These are phyloP conservation scores for Sesia bembeciformis DNA, from an alignment of 2,888 invertebrate genomes.

Conservation along the genomic window DNA sequence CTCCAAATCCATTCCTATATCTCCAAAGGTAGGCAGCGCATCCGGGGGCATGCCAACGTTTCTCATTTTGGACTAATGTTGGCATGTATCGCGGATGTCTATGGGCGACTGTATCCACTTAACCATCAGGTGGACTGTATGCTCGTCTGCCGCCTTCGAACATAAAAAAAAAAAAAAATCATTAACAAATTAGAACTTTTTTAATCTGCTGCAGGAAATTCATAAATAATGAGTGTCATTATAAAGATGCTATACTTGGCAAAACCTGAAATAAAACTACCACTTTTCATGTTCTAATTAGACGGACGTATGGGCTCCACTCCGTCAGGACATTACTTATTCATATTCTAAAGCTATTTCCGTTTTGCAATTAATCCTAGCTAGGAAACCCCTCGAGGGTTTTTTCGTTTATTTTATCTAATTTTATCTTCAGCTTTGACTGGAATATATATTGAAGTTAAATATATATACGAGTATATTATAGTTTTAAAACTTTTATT, in stretches of 20 bases:
- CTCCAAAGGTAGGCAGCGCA: too few species aligned
- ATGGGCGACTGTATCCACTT: too few species aligned
- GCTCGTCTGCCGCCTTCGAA: too few species aligned
- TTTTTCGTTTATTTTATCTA: neutral
- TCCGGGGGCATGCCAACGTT: too few species aligned
- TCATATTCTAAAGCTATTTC: conserved; percentile 18
- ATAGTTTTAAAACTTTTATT: too few species aligned
- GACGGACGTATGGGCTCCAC: conserved; percentile 8
- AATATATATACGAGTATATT: neutral
- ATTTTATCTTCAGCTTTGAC: neutral
- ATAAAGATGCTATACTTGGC: neutral
- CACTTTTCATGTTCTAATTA: conserved; percentile 10
- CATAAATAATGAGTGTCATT: neutral
- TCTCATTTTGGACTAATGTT: too few species aligned
- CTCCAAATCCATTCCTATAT: too few species aligned
- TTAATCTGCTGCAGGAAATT: neutral
- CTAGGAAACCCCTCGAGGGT: neutral
- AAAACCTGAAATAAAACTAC: neutral
- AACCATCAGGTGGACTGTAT: too few species aligned
- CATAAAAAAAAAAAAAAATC: too few species aligned
- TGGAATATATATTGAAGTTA: neutral
- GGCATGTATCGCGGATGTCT: too few species aligned
- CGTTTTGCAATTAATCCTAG: conserved; percentile 11
- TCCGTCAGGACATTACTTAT: conserved; percentile 13
- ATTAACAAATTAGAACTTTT: too few species aligned